Base-by-base conservation (phyloP, 1,140 invertebrate species). In the Myzus persicae region DNA sequence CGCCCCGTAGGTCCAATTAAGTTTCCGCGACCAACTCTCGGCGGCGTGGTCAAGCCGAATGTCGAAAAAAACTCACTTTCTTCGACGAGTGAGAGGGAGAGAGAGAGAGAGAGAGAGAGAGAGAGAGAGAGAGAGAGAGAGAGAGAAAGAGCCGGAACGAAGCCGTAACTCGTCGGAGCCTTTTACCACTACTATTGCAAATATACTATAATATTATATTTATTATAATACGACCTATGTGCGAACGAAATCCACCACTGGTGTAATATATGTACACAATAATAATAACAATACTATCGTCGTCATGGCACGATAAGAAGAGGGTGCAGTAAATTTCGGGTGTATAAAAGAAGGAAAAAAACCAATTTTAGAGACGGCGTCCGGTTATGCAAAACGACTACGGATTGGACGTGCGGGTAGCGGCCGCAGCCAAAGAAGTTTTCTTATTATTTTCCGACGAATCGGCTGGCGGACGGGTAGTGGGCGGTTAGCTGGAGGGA, bases 361-460 rank as follows among this genome's bases (percentile, higher is more conserved):
- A 46, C 89, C 89, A 90, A 90, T 90, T 90, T 90, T 90, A 22
- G 36, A 31, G 51, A 42, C 48, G 51, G 48, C 54, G 89, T 67
- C 89, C 89, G 54, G 89, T 90, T 90, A 90, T 90, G 89, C 54
- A 90, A 90, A 90, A 90, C 38, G 89, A 89, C 24, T 59, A 14
- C 26, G 59, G n/a, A 76, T 42, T 38, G 51, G 88, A 90, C 46
- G 87, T 26, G 48, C 36, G 88, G 48, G 48, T 54, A 26, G 88
- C 5, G 88, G 88, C n/a, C 2, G 87, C 24, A 7, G n/a, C 31
- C 48, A 20, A 38, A 59, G 89, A 90, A 90, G 89, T 90, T 90
- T 90, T 90, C 89, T 90, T 90, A 90, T 90, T 90, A 90, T 90
- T 90, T 90, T 67, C 26, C 38, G 31, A 18, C 48, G 88, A 7